Base-by-base conservation (phyloP, 2,797 vertebrate genomes). In the Brachymystax lenok region DNA sequence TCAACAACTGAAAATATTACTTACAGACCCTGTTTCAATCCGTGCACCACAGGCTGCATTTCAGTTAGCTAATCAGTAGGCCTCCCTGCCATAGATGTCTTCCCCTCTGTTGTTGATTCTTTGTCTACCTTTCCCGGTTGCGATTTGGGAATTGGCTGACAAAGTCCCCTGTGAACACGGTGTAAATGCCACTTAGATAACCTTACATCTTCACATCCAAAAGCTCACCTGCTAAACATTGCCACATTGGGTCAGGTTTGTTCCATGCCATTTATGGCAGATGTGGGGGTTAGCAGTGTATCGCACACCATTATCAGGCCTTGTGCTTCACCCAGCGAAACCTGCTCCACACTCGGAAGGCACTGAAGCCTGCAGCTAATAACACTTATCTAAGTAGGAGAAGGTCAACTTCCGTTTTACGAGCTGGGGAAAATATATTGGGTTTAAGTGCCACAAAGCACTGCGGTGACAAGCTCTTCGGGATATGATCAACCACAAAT, bases 401-500 rank as follows among this genome's bases (percentile, higher is more conserved):
- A 88, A 91, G 91, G 90, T 92, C 92, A 92, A 87, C 87, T 86
- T 87, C 85, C 74, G 70, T 86, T 86, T 86, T 83, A 88, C 82
- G 85, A 82, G 85, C 79, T 59, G 13, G 74, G 77, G 77, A 76
- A 79, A 89, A 84, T 85, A 86, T 85, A 88, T 88, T 84, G 88
- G 79, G 82, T 90, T 87, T 88, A 91, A 90, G 86, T 89, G 83
- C 88, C 88, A 88, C 86, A 87, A 87, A 90, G 84, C 89, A 86
- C 80, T 61, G 81, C 82, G 84, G 88, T 88, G 90, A 93, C 90
- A 88, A 90, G 83, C 87, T 90, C 87, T 87, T 88, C 85, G 87
- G 90, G 86, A 91, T 82, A 91, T 88, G 88, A 91, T 91, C 90
- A 89, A 88, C 83, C 81, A 63, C 80, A 88, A 89, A 92, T 92